Evolutionary conservation across 2,888 invertebrate species (phyloP).

Genomic region (Podabrus alpinus): DNA sequence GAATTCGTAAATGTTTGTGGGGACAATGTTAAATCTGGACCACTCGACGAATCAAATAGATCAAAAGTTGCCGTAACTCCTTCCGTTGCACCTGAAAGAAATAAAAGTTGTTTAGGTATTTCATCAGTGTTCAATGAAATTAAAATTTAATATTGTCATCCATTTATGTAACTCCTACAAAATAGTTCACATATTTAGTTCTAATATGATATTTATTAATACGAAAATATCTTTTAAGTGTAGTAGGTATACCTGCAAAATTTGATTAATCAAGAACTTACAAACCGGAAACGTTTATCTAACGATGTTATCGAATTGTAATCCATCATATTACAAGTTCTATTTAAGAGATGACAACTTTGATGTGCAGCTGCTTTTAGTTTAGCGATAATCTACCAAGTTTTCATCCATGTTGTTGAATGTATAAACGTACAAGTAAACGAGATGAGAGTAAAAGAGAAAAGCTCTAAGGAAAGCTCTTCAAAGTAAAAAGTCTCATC

Average conservation of each 20-base stretch:
- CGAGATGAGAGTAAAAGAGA: slow-evolving; percentile 14
- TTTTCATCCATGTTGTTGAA: slow-evolving; percentile 30
- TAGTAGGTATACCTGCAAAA: background rate
- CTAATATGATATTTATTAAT: background rate
- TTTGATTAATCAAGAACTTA: slow-evolving; percentile 27
- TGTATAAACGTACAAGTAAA: slow-evolving; percentile 19
- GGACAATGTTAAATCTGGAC: slow-evolving; percentile 65
- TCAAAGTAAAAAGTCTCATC: slow-evolving; percentile 28
- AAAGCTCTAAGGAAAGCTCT: slow-evolving; percentile 23
- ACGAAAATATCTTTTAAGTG: background rate
- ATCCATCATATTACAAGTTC: slow-evolving; percentile 40
- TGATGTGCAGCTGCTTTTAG: slow-evolving; percentile 35
- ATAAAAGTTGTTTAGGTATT: background rate
- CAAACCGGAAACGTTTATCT: slow-evolving; percentile 28
- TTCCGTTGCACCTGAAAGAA: slow-evolving; percentile 47
- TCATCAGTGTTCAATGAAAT: background rate
- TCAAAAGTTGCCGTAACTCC: slow-evolving; percentile 58
- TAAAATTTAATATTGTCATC: background rate
- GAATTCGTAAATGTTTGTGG: slow-evolving; percentile 67
- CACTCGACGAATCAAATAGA: slow-evolving; percentile 64
- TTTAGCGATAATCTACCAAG: slow-evolving; percentile 35
- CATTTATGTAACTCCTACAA: background rate
- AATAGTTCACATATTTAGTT: background rate
- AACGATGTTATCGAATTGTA: slow-evolving; percentile 38
- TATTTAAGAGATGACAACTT: slow-evolving; percentile 36